Base-by-base conservation (phyloP, 2,113 vertebrate genomes). In the Seriola dumerili region DNA sequence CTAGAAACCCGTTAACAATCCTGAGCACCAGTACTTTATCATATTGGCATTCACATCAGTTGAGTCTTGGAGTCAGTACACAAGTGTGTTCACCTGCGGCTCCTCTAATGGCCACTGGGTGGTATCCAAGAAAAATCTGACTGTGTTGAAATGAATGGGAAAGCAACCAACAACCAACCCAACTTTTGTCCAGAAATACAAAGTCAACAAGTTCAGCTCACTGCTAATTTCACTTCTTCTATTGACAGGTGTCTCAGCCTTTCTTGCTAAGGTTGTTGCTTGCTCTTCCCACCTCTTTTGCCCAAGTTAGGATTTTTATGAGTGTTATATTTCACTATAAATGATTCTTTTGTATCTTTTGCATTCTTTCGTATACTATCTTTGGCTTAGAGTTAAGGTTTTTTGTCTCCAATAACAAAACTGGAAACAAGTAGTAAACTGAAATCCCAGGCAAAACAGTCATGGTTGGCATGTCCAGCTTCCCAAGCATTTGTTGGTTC, bases 21-120 rank as follows among this genome's bases (percentile, higher is more conserved):
- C 65, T 76, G 73, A 76, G 66, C 36, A 65, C 12, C 40, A 44
- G 10, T 10, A 17, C 6, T 1, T 55, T 55, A 63, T 9, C 1
- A 11, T 1, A 81, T 5, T 29, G 32, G n/a, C 16, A 55, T 5
- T 57, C n/a, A 23, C 46, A 46, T 34, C n/a, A 55, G 12, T 34
- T 8, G n/a, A 59, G 8, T 25, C 17, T 32, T 25, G 19, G 42
- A 44, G 23, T 7, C n/a, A 19, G 5, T 52, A 4, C 23, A 52
- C 3, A 25, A 42, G 23, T 57, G 3, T 23, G 16, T 65, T 58
- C 10, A 48, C 36, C 4, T 72, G 50, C 8, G 54, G 70, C 62
- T 86, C 23, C 19, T 42, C 14, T 52, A 34, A 72, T 29, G 54
- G 68, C 54, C 46, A 86, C 59, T 65, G 61, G 58, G 38, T 65